Conservation (phyloP, 2,888 invertebrate genomes). For the Lasioglossum calceatum region DNA sequence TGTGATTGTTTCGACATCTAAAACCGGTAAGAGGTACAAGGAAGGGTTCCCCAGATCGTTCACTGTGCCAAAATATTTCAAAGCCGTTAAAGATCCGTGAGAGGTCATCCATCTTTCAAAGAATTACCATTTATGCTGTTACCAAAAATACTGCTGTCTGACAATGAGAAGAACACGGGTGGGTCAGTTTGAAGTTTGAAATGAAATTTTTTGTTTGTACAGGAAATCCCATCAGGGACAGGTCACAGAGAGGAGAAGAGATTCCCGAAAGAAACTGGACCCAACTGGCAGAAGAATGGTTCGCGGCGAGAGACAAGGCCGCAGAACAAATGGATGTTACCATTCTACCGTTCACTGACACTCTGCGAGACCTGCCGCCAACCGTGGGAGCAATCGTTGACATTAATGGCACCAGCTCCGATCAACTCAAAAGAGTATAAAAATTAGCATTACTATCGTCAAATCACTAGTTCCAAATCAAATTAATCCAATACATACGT, state of each 20-base stretch:
- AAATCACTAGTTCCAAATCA: neutral
- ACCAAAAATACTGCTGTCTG: neutral
- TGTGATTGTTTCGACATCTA: no score
- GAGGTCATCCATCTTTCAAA: neutral
- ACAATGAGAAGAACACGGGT: neutral
- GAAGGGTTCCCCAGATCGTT: no score
- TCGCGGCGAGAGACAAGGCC: conserved; percentile 72
- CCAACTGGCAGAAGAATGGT: conserved; percentile 80
- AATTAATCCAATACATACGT: neutral
- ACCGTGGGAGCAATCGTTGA: conserved; percentile 62
- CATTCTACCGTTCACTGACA: conserved; percentile 73
- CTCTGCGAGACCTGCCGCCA: conserved; percentile 74
- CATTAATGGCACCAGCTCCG: conserved; percentile 69
- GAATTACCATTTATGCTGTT: neutral
- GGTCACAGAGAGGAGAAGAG: conserved; percentile 72
- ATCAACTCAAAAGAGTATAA: conserved; percentile 74
- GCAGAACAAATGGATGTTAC: conserved; percentile 74
- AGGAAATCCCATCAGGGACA: conserved; percentile 72
- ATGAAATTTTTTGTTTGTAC: neutral
- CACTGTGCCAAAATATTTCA: no score
- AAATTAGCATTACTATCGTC: neutral
- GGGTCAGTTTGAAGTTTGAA: neutral
- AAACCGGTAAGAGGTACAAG: no score
- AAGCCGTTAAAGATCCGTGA: no score
- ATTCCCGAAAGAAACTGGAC: conserved; percentile 79